A percentile compares a stretch with the other conserved stretches of the same genome.
Conservation (phyloP, 64 coral and sea anemone species). For the Montipora cactus region DNA sequence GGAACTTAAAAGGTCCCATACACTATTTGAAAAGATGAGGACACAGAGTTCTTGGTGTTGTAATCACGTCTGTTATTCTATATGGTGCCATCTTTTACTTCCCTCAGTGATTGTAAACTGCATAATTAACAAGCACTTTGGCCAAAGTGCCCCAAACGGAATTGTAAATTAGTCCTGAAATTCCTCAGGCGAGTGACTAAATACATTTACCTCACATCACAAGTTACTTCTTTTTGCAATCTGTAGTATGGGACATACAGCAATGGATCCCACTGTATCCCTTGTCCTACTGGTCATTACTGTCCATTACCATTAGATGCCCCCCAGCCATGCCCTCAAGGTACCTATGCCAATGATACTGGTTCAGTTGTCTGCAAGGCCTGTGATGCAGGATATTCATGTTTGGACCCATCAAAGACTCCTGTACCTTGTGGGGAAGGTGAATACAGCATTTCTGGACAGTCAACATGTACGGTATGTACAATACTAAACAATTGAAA, state of each 20-base stretch:
- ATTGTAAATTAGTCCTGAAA: too few species aligned
- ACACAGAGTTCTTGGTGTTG: too few species aligned
- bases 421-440: slow-evolving; percentile 74
- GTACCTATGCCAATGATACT: slow-evolving; percentile 84
- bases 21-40: too few species aligned
- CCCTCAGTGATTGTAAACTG: too few species aligned
- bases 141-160: too few species aligned
- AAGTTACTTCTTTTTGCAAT: neutral
- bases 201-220: neutral
- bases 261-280: slow-evolving; percentile 85
- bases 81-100: too few species aligned
- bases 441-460: slow-evolving; percentile 94
- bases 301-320: slow-evolving; percentile 80
- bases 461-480: slow-evolving; percentile 86
- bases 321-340: slow-evolving; percentile 73
- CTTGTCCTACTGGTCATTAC: slow-evolving; percentile 79
- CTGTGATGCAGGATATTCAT: slow-evolving; percentile 83
- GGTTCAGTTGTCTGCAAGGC: slow-evolving; percentile 74
- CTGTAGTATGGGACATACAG: slow-evolving; percentile 83
- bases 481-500: too few species aligned
- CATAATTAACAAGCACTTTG: too few species aligned
- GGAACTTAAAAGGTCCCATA: too few species aligned
- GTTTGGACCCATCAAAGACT: slow-evolving; percentile 71
- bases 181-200: neutral
- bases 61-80: too few species aligned